Evolutionary conservation across 1,140 invertebrate species (phyloP), one percentile per base, ranked within the genome.

Genomic region (Drosophila subobscura): DNA sequence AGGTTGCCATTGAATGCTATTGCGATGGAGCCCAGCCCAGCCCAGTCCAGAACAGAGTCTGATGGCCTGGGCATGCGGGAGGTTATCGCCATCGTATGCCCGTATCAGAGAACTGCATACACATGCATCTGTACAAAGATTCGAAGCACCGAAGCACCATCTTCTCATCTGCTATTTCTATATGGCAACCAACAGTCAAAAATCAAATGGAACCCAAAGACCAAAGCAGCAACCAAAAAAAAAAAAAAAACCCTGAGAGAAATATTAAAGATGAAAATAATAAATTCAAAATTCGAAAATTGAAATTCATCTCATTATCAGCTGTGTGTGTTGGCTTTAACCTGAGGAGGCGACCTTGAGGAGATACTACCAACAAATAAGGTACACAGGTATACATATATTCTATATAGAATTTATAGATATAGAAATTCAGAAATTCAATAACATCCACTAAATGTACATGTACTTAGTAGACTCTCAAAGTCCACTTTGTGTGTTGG

Each of bases 311-410:
- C 50, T 22, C 50, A 65, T 83, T 83, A 83, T 83, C 79, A 68
- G 29, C 29, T 33, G 29, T 10, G 47, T 10, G 47, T 8, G 5
- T 6, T 20, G 33, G 70, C 23, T 64, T 72, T 63, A 76, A 83
- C 79, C 79, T 83, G 53, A 46, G 10, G 8, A 27, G 22, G 46
- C 63, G 72, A 81, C 73, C 64, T 66, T 79, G 77, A 8, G 40
- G 51, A 51, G 63, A 53, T 47, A 56, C 79, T 84, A 77, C 66
- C 68, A 80, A 76, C 66, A 64, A 80, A 77, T 66, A 50, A 67
- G 57, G 16, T 20, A 20, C 16, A 14, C 64, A 79, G 52, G 59
- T 75, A 61, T 40, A 57, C 33, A 14, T 27, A 14, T 27, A 46
- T 23, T 67, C 61, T 37, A 37, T 37, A 37, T 37, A 4, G 33